Percentiles rank a stretch among this genome's conserved stretches.
Conservation (phyloP, 2,888 invertebrate genomes). For the Punctoribates punctum region DNA sequence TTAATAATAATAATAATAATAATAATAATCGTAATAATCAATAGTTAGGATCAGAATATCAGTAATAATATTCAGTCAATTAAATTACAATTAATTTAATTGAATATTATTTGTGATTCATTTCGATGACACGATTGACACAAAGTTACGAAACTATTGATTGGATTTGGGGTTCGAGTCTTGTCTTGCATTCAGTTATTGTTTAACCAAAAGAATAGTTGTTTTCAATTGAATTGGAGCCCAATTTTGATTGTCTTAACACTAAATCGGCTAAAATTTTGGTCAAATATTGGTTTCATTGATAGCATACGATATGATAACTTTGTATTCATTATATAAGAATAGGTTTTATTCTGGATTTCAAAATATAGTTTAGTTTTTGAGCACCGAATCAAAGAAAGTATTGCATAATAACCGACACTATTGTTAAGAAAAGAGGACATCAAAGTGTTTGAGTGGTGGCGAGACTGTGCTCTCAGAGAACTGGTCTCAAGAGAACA, state of each 20-base stretch:
- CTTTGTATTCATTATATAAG: constrained; percentile 18
- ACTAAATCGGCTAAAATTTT: neutral
- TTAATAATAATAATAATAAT: constrained; percentile 19
- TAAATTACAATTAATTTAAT: neutral
- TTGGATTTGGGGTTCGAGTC: neutral
- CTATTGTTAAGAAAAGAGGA: constrained; percentile 8
- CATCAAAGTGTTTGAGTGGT: neutral
- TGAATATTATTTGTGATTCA: constrained; percentile 20
- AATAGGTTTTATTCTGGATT: neutral
- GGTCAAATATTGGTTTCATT: neutral
- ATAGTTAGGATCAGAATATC: neutral
- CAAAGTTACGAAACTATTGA: neutral
- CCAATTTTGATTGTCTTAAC: constrained; percentile 23
- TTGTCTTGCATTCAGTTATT: neutral
- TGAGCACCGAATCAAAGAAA: constrained; percentile 24
- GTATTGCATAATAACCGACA: constrained; percentile 27
- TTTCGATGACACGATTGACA: constrained; percentile 8
- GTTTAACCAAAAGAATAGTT: no score
- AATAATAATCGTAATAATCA: constrained; percentile 12
- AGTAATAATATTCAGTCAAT: constrained; percentile 21
- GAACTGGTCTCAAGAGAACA: neutral
- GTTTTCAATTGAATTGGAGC: neutral
- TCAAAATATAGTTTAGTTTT: neutral
- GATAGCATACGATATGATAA: constrained; percentile 5
- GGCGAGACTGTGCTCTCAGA: neutral